Evolutionary conservation across 2,113 vertebrate genomes (phyloP), one percentile per base, ranked within the genome.

Genomic region (Silurus meridionalis): DNA sequence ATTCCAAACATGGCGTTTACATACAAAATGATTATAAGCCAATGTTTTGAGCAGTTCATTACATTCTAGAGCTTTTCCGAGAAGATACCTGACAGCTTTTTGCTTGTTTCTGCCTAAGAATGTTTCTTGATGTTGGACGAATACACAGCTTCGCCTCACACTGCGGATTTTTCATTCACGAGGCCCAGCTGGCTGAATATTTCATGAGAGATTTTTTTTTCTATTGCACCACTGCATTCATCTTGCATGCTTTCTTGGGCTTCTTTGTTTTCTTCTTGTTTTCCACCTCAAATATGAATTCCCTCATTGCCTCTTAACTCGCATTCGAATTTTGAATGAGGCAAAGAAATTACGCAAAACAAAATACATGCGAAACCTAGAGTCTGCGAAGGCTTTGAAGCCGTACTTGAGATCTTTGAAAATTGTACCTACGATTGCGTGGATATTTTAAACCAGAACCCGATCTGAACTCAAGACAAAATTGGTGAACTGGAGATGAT

Each of bases 161-260:
- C 6, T 23, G 25, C 23, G 37, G 37, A 37, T 37, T 37, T 37
- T 37, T 37, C 37, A 37, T 2, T 37, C 37, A 37, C 37, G 2
- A 37, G 37, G 69, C 61, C 69, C 71, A 61, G 82, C 57, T 28
- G 46, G 11, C 46, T 84, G 83, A 75, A 84, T 77, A 74, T 84
- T 75, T 84, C 13, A 84, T 77, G 55, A 75, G 60, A 79, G n/a
- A 55, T 58, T 79, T 79, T 66, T 28, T 37, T 37, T 37, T 37
- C 37, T 37, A 37, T 37, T 37, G 37, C 37, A 37, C 50, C 23
- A 15, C 8, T 78, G 52, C 23, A 25, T 11, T 79, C 23, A 8
- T 77, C 74, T 55, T 25, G 50, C 5, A 46, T 52, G 19, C 48
- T 52, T 75, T n/a, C 25, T 52, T 14, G 11, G 74, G 8, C 5